Percentiles rank a stretch among this genome's conserved stretches.
phyloP scores from a whole-genome alignment of 2,113 vertebrate species.

The Salvelinus alpinus region DNA sequence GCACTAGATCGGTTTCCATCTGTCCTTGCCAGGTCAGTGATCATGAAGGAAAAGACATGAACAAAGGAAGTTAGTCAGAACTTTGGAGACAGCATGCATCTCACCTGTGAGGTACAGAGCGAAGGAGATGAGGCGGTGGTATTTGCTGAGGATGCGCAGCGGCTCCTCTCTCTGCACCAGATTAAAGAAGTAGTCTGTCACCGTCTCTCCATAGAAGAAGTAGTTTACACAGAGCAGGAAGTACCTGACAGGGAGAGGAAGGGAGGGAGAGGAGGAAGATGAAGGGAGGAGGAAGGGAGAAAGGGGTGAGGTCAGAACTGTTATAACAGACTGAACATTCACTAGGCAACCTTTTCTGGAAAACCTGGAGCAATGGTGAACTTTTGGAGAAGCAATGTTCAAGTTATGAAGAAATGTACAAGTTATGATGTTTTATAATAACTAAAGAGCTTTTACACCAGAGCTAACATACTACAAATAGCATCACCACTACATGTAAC shows the following conservation, averaged over 20 bases:
- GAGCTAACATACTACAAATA: neutral
- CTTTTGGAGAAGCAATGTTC: too few relatives aligned
- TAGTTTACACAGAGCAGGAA: constrained; percentile 98
- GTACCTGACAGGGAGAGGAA: constrained; percentile 78
- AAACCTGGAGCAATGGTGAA: constrained; percentile 9
- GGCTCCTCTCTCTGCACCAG: constrained; percentile 97
- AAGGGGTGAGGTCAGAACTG: neutral
- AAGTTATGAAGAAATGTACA: too few relatives aligned
- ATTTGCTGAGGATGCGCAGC: constrained; percentile 95
- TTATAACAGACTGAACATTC: constrained; percentile 20
- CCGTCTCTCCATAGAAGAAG: constrained; percentile 97
- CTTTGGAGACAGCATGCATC: too few relatives aligned
- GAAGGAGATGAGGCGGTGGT: constrained; percentile 98
- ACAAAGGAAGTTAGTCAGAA: too few relatives aligned
- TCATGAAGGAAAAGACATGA: too few relatives aligned
- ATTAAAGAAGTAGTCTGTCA: constrained; percentile 96
- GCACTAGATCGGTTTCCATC: too few relatives aligned
- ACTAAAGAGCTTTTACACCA: neutral
- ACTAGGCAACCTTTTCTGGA: constrained; percentile 24
- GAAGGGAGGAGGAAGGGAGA: neutral
- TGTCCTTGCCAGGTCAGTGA: too few relatives aligned
- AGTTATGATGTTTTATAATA: too few relatives aligned
- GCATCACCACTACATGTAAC: neutral
- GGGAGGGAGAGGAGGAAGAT: too few relatives aligned
- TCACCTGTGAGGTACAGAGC: constrained; percentile 93